Evolutionary conservation across 2,888 invertebrate genomes (phyloP).

Genomic region (Leucozona laternaria): DNA sequence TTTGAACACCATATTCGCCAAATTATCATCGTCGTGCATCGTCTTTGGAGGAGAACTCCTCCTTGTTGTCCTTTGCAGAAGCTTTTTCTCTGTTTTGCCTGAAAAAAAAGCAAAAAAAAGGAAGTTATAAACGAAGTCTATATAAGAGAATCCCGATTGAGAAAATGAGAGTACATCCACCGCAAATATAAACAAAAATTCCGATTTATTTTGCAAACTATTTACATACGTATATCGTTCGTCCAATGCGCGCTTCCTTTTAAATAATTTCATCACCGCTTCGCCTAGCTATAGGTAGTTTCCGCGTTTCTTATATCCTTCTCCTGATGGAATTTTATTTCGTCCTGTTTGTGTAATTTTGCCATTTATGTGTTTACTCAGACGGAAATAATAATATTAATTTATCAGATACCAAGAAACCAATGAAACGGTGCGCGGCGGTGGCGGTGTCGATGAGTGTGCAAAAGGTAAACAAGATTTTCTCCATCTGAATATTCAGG

Average conservation of each 20-base stretch:
- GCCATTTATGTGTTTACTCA: constrained; percentile 68
- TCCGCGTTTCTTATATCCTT: neutral
- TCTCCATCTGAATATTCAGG: constrained; percentile 6
- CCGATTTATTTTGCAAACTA: constrained; percentile 53
- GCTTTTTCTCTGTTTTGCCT: constrained; percentile 65
- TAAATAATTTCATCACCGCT: neutral
- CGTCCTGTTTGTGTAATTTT: constrained; percentile 38
- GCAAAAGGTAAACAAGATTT: constrained; percentile 63
- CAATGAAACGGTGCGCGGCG: neutral
- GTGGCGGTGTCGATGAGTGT: neutral
- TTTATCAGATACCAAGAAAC: constrained; percentile 18
- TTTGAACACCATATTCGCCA: constrained; percentile 27
- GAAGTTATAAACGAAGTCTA: constrained; percentile 6
- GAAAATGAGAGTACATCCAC: constrained; percentile 31
- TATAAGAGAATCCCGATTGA: constrained; percentile 37
- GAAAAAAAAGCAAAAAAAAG: neutral
- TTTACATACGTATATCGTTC: constrained; percentile 4
- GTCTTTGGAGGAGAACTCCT: constrained; percentile 20
- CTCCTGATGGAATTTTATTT: neutral
- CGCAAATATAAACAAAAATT: constrained; percentile 63
- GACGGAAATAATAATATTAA: constrained; percentile 52
- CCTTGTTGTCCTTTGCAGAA: constrained; percentile 17
- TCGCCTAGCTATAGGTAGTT: neutral
- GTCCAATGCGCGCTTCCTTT: constrained; percentile 9
- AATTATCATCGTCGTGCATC: constrained; percentile 26